A percentile compares a stretch with the other conserved stretches of the same genome.
Evolutionary conservation across 2,797 vertebrate species (phyloP).

Genomic region (Megalops cyprinoides): DNA sequence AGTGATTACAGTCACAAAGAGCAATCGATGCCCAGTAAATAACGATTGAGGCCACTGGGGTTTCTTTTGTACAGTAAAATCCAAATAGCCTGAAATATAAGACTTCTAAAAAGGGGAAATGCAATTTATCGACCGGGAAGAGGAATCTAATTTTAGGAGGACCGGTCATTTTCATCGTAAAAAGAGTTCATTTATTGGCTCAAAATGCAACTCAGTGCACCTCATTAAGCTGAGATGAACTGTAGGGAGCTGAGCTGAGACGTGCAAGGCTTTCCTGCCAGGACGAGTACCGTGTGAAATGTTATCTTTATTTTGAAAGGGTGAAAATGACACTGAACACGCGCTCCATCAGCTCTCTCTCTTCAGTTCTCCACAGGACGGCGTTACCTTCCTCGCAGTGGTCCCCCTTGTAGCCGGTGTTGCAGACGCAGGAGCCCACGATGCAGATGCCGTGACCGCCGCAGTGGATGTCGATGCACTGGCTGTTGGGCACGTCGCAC

Average conservation of each 20-base stretch:
- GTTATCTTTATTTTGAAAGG: constrained; percentile 10
- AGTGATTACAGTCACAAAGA: constrained; percentile 14
- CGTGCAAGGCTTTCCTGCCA: background rate
- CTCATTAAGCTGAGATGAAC: background rate
- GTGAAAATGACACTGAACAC: background rate
- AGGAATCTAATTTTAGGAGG: background rate
- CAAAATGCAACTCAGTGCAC: constrained; percentile 2
- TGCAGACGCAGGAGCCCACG: constrained; percentile 91
- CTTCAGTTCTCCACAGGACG: too few species aligned
- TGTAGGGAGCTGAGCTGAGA: background rate
- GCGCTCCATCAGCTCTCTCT: too few species aligned
- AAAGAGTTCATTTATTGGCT: constrained; percentile 3
- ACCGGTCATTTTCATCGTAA: background rate
- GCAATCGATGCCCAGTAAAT: constrained; percentile 31
- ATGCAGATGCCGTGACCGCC: constrained; percentile 90
- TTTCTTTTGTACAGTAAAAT: constrained; percentile 20
- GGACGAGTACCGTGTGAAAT: constrained; percentile 20
- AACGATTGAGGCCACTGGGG: too few species aligned
- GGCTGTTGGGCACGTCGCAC: constrained; percentile 87
- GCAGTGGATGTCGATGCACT: constrained; percentile 91
- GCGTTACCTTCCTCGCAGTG: constrained; percentile 96
- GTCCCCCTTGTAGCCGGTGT: constrained; percentile 91
- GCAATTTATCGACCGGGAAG: constrained; percentile 25
- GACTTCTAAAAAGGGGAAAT: constrained; percentile 20
- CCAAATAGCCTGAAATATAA: constrained; percentile 30